phyloP scores from a whole-genome alignment of 1,140 invertebrate species.

The Micrasema longulum region DNA sequence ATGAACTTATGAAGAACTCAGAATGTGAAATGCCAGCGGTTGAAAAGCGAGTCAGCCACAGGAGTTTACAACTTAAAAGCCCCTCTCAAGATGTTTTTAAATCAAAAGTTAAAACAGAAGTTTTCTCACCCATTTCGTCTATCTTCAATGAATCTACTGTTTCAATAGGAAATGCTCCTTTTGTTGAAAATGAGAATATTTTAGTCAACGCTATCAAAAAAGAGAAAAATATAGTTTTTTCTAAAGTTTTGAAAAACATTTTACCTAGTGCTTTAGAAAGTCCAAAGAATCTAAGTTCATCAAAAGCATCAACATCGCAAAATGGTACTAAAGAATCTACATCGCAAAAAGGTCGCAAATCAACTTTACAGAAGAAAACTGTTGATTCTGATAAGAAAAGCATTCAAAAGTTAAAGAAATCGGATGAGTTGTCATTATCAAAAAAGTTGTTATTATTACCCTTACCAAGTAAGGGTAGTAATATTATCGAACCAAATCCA shows the following conservation, averaged over 20 bases:
- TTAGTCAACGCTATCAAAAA: neutral
- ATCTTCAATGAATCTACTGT: constrained; percentile 36
- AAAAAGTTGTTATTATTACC: neutral
- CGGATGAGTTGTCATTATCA: neutral
- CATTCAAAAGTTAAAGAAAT: neutral
- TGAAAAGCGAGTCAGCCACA: constrained; percentile 51
- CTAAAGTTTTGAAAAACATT: neutral
- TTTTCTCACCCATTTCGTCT: neutral
- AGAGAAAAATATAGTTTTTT: neutral
- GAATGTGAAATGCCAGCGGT: constrained; percentile 38
- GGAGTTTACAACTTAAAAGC: constrained; percentile 43
- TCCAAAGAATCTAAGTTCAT: neutral
- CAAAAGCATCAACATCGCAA: neutral
- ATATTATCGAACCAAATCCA: neutral
- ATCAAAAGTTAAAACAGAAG: constrained; percentile 40
- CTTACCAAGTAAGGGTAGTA: neutral
- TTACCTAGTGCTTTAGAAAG: neutral
- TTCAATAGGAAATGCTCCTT: constrained; percentile 16
- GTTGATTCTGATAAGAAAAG: neutral
- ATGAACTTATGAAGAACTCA: constrained; percentile 45
- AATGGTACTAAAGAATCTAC: neutral
- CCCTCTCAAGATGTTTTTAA: neutral
- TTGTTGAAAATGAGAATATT: neutral
- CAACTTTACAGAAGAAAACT: neutral
- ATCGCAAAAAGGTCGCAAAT: neutral